phyloP scores from a whole-genome alignment of 2,113 vertebrate genomes.

The Calonectris borealis region DNA sequence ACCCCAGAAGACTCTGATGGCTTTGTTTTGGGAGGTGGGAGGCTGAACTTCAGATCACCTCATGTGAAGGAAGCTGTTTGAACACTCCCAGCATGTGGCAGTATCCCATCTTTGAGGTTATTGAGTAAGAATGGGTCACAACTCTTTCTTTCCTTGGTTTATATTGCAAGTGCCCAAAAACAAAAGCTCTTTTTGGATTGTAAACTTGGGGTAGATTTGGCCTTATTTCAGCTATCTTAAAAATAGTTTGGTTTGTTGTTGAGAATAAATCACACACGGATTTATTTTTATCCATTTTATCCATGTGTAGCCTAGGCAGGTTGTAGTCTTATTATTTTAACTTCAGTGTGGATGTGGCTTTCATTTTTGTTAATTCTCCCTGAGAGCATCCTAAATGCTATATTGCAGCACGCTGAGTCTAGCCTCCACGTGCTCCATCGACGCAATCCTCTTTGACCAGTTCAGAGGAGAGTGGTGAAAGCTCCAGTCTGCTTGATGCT shows the following conservation, averaged over 20 bases:
- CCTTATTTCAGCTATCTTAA: not conserved
- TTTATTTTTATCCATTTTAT: not conserved
- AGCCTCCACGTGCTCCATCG: not conserved
- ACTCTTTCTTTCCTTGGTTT: not conserved
- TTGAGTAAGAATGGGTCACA: not conserved
- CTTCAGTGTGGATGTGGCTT: not conserved
- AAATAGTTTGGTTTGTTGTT: not conserved
- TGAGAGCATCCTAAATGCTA: not conserved
- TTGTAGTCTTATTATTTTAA: not conserved
- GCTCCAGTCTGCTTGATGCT: not conserved
- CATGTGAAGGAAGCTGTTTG: not conserved
- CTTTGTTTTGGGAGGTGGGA: not conserved
- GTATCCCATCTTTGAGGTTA: not conserved
- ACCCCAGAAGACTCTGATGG: not conserved
- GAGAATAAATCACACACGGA: not conserved
- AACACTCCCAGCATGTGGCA: not conserved
- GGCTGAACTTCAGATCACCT: not conserved
- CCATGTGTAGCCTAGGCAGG: not conserved
- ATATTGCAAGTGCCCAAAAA: not conserved
- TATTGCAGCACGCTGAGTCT: not conserved
- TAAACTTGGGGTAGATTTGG: not conserved
- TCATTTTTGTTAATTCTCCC: not conserved
- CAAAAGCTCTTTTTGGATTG: not conserved
- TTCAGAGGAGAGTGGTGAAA: not conserved
- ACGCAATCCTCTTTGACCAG: not conserved